These are phyloP conservation scores for Sussaba pulchella DNA, from an alignment of 2,888 invertebrate species.

Conservation along the genomic window DNA sequence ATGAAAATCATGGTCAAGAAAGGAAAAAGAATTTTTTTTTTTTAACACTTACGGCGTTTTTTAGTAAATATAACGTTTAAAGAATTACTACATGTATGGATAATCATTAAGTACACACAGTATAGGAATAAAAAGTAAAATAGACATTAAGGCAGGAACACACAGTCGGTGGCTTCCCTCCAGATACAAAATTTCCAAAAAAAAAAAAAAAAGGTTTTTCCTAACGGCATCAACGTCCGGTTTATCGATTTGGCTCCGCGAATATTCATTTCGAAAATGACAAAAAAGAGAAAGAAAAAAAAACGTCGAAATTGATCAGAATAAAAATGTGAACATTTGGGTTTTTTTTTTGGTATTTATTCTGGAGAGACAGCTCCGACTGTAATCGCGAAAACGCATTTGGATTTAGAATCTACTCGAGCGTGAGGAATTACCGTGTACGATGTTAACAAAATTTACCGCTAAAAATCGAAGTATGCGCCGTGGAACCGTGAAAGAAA, in stretches of 20 bases:
- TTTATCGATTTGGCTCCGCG: conserved; percentile 4
- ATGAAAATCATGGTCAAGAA: conserved; percentile 62
- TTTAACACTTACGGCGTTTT: conserved; percentile 78
- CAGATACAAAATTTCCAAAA: conserved; percentile 77
- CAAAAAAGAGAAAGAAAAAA: background rate
- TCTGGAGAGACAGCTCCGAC: conserved; percentile 80
- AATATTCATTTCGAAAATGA: background rate
- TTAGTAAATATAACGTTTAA: conserved; percentile 84
- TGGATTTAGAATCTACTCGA: conserved; percentile 68
- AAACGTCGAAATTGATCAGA: background rate
- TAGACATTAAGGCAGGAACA: conserved; percentile 67
- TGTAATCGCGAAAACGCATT: conserved; percentile 67
- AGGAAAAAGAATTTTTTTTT: conserved; percentile 64
- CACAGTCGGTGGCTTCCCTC: conserved; percentile 79
- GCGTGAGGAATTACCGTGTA: conserved; percentile 83
- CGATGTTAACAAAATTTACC: conserved; percentile 47
- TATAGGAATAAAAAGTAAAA: conserved; percentile 79
- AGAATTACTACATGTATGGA: conserved; percentile 82
- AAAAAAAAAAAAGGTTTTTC: no score
- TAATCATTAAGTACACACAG: conserved; percentile 83
- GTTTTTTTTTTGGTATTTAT: conserved; percentile 62
- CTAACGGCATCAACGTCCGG: no score
- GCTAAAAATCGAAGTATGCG: conserved; percentile 49
- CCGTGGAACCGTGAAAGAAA: conserved; percentile 55
- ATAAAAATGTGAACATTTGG: conserved; percentile 11